Evolutionary conservation across 2,888 invertebrate species (phyloP).

Genomic region (Euplagia quadripunctaria): DNA sequence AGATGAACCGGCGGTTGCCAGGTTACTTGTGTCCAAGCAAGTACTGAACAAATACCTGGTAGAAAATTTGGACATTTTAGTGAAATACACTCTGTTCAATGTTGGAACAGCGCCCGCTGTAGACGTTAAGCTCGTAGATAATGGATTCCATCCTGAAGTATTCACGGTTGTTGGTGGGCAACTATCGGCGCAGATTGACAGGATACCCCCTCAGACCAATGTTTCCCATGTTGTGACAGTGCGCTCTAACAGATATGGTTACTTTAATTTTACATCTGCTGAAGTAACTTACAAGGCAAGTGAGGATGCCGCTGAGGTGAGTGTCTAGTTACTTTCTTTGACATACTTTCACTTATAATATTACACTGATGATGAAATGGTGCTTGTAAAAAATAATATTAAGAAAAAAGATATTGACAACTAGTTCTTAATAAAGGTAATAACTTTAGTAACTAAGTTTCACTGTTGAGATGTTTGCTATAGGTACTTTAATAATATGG

Average conservation of each 20-base stretch:
- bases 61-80: slow-evolving; percentile 97
- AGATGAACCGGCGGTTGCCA: slow-evolving; percentile 92
- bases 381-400: neutral
- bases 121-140: slow-evolving; percentile 95
- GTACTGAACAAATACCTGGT: slow-evolving; percentile 98
- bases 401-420: neutral
- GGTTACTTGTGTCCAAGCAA: slow-evolving; percentile 96
- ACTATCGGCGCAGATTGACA: slow-evolving; percentile 93
- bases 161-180: slow-evolving; percentile 97
- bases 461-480: neutral
- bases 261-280: slow-evolving; percentile 99
- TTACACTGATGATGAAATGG: neutral
- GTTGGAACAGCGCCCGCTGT: slow-evolving; percentile 97
- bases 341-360: slow-evolving; percentile 31
- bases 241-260: slow-evolving; percentile 95
- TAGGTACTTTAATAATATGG: neutral
- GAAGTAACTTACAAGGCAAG: slow-evolving; percentile 95
- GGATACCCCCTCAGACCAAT: slow-evolving; percentile 97
- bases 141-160: slow-evolving; percentile 96
- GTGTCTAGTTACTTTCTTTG: slow-evolving; percentile 30
- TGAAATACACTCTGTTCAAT: slow-evolving; percentile 98
- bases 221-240: slow-evolving; percentile 97
- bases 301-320: slow-evolving; percentile 93
- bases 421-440: neutral
- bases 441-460: neutral